Conservation (phyloP, 1,140 invertebrate genomes). For the Pseudomyrmex flavicornis region DNA sequence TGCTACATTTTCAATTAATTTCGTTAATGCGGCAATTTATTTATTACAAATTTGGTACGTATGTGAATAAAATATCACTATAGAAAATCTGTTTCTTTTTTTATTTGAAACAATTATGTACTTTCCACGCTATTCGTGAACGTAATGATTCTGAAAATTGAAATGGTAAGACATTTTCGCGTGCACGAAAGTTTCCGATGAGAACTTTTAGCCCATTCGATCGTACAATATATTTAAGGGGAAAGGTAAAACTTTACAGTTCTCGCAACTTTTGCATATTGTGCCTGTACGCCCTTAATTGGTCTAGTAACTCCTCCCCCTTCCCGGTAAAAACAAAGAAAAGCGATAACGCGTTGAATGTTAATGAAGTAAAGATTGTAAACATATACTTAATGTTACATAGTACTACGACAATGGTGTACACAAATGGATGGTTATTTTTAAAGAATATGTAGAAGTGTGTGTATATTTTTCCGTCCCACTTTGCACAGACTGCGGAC, state of each 20-base stretch:
- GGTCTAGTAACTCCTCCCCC: slow-evolving; percentile 44
- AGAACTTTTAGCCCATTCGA: slow-evolving; percentile 33
- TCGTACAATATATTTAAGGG: slow-evolving; percentile 20
- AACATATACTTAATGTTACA: too few species aligned
- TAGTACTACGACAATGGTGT: too few species aligned
- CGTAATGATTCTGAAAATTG: slow-evolving; percentile 41
- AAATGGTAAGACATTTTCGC: slow-evolving; percentile 38
- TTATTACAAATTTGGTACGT: too few species aligned
- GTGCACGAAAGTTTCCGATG: background rate
- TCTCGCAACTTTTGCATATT: slow-evolving; percentile 45
- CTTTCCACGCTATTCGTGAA: background rate
- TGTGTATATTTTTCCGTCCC: too few species aligned
- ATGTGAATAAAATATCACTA: background rate
- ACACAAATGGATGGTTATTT: too few species aligned
- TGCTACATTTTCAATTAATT: slow-evolving; percentile 6
- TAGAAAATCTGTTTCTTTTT: background rate
- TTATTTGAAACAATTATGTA: background rate
- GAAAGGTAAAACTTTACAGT: slow-evolving; percentile 36
- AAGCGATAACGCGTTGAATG: slow-evolving; percentile 50
- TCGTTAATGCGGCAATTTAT: background rate
- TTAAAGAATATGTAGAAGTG: too few species aligned
- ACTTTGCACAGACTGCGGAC: too few species aligned
- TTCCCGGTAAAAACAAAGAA: slow-evolving; percentile 35
- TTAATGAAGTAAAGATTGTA: too few species aligned
- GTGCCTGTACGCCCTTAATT: slow-evolving; percentile 33